Base-by-base conservation (phyloP, 2,113 vertebrate species). In the Sula dactylatra region DNA sequence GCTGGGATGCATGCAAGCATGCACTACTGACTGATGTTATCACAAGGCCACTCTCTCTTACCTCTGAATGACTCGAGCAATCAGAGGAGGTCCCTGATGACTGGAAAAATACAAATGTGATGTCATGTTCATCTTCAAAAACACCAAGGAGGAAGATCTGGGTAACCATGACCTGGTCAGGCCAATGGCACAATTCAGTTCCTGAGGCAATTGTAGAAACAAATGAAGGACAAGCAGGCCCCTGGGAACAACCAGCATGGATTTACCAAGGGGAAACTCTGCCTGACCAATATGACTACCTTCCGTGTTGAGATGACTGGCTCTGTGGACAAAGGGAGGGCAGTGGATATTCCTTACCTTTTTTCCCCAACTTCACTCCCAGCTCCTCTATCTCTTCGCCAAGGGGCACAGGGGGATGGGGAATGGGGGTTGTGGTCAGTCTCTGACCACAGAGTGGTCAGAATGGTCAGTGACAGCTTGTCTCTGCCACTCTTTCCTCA, bases 341-440 rank as follows among this genome's bases (percentile, higher is more conserved):
- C 29, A 50, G 44, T 22, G 17, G 24, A 19, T 56, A 58, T 70
- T 24, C 29, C 24, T 52, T 61, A 26, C 5, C 13, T 77, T 21
- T 18, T 65, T 36, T 34, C 9, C 16, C 32, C 38, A 44, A 0
- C 21, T 69, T 77, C 29, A 31, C 6, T 91, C 15, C 16, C 14
- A 34, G 2, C 11, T 55, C 18, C 8, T 62, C 13, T n/a, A 0
- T 16, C 6, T 61, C 18, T 5, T 65, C 0, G 4, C 8, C 3
- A 1, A 10, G 7, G 0, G 1, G 14, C 10, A 13, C 7, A 36
- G 55, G 7, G 19, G 11, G 4, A n/a, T 36, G 15, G 13, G 13
- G 27, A 79, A 27, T 36, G 16, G 16, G 6, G 15, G 2, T n/a
- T 74, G 10, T 58, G 55, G 4, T 74, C 50, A 78, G 14, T 64